Evolutionary conservation across 2,888 invertebrate species (phyloP).

Genomic region (Hermaeophaga mercurialis): DNA sequence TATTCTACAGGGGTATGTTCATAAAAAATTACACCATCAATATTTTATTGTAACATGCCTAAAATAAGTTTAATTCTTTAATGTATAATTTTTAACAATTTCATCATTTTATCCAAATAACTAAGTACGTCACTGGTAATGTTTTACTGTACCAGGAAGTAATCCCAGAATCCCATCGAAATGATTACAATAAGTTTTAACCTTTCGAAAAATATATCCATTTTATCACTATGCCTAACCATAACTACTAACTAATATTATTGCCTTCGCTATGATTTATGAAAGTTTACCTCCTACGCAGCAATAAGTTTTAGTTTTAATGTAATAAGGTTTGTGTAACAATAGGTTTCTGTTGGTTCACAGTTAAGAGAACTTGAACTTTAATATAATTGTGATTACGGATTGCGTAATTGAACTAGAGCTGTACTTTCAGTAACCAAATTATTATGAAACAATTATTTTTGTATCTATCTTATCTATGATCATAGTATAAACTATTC

Average conservation of each 20-base stretch:
- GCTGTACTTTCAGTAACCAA: too few species aligned
- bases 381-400: neutral
- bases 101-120: too few species aligned
- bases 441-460: too few species aligned
- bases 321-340: neutral
- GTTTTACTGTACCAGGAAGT: neutral
- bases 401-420: too few species aligned
- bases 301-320: neutral
- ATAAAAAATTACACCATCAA: too few species aligned
- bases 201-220: neutral
- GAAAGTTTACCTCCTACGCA: neutral
- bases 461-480: too few species aligned
- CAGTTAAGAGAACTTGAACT: neutral
- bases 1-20: too few species aligned
- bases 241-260: neutral
- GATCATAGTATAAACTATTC: too few species aligned
- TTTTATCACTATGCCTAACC: neutral
- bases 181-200: neutral
- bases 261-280: neutral
- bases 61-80: too few species aligned
- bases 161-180: neutral
- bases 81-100: too few species aligned
- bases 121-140: too few species aligned
- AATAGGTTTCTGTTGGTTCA: neutral
- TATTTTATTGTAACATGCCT: too few species aligned